Percentiles rank a stretch among this genome's conserved stretches.
phyloP scores from a whole-genome alignment of 2,888 invertebrate species.

The Steinernema hermaphroditum region DNA sequence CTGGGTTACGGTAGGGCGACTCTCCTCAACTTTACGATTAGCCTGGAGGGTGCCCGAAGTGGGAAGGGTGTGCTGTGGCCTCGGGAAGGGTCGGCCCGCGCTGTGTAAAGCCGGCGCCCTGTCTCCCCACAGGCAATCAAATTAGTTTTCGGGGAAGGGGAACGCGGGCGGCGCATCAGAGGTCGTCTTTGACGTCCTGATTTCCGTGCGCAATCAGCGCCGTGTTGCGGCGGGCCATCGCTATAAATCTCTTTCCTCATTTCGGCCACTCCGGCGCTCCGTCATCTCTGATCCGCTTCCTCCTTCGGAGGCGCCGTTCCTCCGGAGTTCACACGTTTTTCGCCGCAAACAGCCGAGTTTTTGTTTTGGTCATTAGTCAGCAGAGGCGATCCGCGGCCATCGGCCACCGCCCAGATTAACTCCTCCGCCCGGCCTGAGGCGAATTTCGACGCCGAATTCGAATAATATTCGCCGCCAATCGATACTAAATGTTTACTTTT shows the following conservation, averaged over 20 bases:
- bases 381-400: background rate
- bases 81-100: background rate
- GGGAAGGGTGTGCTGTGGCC: too few relatives aligned
- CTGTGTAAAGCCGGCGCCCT: conserved; percentile 11
- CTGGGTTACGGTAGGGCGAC: too few relatives aligned
- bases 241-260: conserved; percentile 16
- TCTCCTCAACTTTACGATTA: too few relatives aligned
- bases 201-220: conserved; percentile 12
- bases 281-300: conserved; percentile 25
- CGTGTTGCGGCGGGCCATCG: background rate
- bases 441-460: conserved; percentile 9
- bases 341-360: background rate
- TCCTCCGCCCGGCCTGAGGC: conserved; percentile 10
- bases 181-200: conserved; percentile 11
- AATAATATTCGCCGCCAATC: conserved; percentile 27
- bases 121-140: conserved; percentile 22
- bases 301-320: background rate
- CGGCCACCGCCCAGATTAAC: conserved; percentile 15
- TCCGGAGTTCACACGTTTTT: conserved; percentile 9
- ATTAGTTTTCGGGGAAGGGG: conserved; percentile 19
- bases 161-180: conserved; percentile 14
- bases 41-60: too few relatives aligned
- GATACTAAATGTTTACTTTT: conserved; percentile 24
- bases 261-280: background rate
- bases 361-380: background rate